These are phyloP conservation scores for Esox niger DNA, from an alignment of 2,113 vertebrate genomes.

Conservation along the genomic window DNA sequence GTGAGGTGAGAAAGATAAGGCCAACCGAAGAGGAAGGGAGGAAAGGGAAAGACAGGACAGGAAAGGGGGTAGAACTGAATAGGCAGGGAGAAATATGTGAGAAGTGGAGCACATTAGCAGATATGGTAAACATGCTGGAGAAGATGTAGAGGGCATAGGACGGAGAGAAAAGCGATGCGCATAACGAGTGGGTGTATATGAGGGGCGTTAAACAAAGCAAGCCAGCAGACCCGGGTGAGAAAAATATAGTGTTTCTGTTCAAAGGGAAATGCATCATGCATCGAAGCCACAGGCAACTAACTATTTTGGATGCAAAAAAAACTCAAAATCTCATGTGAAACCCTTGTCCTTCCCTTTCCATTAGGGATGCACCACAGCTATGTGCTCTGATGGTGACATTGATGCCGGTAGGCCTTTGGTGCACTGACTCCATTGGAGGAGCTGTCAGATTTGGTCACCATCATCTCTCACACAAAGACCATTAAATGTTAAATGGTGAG, in stretches of 20 bases:
- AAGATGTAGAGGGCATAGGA: too few species aligned
- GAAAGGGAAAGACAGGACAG: neutral
- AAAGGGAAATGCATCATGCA: neutral
- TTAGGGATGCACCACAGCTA: neutral
- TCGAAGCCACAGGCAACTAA: neutral
- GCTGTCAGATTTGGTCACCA: slow-evolving; percentile 50
- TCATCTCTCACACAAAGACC: slow-evolving; percentile 26
- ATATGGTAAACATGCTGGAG: too few species aligned
- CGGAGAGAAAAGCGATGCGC: slow-evolving; percentile 22
- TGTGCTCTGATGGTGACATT: neutral
- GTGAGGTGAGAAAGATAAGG: neutral
- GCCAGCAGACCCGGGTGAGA: slow-evolving; percentile 5
- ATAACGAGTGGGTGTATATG: slow-evolving; percentile 58
- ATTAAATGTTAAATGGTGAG: neutral
- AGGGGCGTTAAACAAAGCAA: slow-evolving; percentile 58
- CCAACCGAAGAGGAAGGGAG: neutral
- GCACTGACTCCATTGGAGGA: slow-evolving; percentile 32
- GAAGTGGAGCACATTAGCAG: neutral
- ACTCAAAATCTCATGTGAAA: neutral
- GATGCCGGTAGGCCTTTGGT: slow-evolving; percentile 9
- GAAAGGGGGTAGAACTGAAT: slow-evolving; percentile 11
- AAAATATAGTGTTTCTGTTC: neutral
- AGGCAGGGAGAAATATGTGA: slow-evolving; percentile 31
- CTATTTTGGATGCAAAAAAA: neutral
- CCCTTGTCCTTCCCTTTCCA: neutral